Conservation (phyloP, 1,140 invertebrate genomes). For the Oreohelix idahoensis region DNA sequence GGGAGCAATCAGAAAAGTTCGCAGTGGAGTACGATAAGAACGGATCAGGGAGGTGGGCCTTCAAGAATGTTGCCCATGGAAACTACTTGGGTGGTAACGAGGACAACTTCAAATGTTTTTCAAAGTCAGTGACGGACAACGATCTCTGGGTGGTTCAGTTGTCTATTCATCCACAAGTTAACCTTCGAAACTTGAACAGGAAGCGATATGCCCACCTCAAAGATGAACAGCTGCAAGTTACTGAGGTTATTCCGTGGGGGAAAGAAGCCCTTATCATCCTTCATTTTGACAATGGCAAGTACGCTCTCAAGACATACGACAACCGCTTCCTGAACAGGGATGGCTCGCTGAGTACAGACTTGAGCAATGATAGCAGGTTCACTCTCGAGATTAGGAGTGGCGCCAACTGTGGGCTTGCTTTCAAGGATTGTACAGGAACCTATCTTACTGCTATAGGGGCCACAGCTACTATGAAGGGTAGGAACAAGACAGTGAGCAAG, state of each 20-base stretch:
- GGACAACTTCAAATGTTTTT: slow-evolving; percentile 93
- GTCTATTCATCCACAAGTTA: slow-evolving; percentile 91
- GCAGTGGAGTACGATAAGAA: slow-evolving; percentile 84
- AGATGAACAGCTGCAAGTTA: slow-evolving; percentile 91
- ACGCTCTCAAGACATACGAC: slow-evolving; percentile 96
- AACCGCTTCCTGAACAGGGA: slow-evolving; percentile 90
- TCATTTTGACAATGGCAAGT: slow-evolving; percentile 91
- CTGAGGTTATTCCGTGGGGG: slow-evolving; percentile 97
- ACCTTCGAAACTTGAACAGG: slow-evolving; percentile 91
- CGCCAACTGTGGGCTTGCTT: slow-evolving; percentile 73
- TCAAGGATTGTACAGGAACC: slow-evolving; percentile 80
- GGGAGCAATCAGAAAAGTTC: slow-evolving; percentile 82
- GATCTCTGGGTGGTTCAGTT: slow-evolving; percentile 96
- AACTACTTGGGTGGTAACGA: slow-evolving; percentile 93
- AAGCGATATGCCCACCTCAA: slow-evolving; percentile 95
- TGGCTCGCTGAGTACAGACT: slow-evolving; percentile 81
- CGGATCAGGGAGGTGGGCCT: slow-evolving; percentile 89
- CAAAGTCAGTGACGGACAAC: slow-evolving; percentile 86
- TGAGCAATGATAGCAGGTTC: slow-evolving; percentile 89
- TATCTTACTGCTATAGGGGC: slow-evolving; percentile 96
- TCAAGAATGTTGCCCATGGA: slow-evolving; percentile 88
- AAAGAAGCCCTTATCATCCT: slow-evolving; percentile 96
- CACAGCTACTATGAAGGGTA: slow-evolving; percentile 92
- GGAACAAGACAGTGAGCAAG: slow-evolving; percentile 91
- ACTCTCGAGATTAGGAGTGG: slow-evolving; percentile 95